phyloP scores from a whole-genome alignment of 2,888 invertebrate genomes.

The Liodrosophila aerea region DNA sequence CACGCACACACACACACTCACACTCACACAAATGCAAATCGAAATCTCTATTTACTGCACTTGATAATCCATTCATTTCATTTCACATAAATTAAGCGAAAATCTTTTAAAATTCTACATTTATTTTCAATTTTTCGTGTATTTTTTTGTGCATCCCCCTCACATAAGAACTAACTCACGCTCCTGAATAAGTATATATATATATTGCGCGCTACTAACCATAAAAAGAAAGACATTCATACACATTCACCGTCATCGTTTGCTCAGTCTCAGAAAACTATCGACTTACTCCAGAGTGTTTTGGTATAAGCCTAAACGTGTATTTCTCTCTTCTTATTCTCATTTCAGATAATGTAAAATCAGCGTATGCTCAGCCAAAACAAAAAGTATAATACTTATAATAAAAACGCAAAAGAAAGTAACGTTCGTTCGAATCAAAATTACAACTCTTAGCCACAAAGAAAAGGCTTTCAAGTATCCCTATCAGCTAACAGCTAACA shows the following conservation, averaged over 20 bases:
- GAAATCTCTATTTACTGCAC: no score
- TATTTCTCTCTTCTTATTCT: conserved; percentile 79
- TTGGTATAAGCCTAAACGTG: conserved; percentile 75
- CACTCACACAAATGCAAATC: no score
- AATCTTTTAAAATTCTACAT: neutral
- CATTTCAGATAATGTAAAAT: conserved; percentile 81
- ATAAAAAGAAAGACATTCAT: conserved; percentile 8
- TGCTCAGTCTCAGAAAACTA: conserved; percentile 21
- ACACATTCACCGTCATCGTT: conserved; percentile 18
- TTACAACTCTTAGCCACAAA: conserved; percentile 44
- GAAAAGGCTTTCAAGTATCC: conserved; percentile 50
- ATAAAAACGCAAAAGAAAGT: conserved; percentile 22
- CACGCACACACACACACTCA: no score
- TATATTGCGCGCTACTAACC: conserved; percentile 64
- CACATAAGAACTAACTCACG: conserved; percentile 36
- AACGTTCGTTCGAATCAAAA: conserved; percentile 50
- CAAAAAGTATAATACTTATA: conserved; percentile 47
- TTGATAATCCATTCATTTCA: no score
- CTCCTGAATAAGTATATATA: no score
- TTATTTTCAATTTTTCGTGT: neutral
- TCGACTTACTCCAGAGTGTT: conserved; percentile 23
- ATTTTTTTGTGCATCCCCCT: conserved; percentile 39
- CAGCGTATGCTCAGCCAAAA: conserved; percentile 77
- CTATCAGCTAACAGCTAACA: conserved; percentile 53
- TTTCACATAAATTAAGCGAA: neutral